These are phyloP conservation scores for Erpetoichthys calabaricus DNA, from an alignment of 2,797 vertebrate species.

Conservation along the genomic window DNA sequence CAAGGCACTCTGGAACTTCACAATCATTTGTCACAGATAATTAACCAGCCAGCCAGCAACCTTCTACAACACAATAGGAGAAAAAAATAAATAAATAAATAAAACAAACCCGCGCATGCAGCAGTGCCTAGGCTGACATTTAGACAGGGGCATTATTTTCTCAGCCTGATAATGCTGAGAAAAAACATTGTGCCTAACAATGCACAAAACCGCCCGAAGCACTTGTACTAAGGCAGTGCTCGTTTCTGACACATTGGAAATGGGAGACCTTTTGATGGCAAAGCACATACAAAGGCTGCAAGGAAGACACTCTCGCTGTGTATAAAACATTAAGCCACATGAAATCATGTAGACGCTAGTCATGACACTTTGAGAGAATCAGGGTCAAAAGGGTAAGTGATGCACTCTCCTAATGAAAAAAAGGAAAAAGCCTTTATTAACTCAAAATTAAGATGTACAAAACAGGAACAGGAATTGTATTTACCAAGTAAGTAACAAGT, in stretches of 20 bases:
- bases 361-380: too few relatives aligned
- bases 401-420: too few relatives aligned
- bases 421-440: too few relatives aligned
- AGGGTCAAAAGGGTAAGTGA: too few relatives aligned
- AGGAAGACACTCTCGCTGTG: not conserved
- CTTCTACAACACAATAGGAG: constrained; percentile 28
- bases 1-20: constrained; percentile 19
- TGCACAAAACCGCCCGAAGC: not conserved
- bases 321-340: too few relatives aligned
- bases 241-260: not conserved
- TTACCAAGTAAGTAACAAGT: too few relatives aligned
- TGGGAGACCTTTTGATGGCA: not conserved
- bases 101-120: not conserved
- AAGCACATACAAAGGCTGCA: not conserved
- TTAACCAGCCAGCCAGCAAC: constrained; percentile 31
- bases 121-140: constrained; percentile 28
- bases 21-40: constrained; percentile 33
- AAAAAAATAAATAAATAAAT: not conserved
- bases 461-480: too few relatives aligned
- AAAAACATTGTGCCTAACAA: not conserved
- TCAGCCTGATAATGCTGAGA: constrained; percentile 2
- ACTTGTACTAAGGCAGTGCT: not conserved
- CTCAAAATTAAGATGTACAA: too few relatives aligned
- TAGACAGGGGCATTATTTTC: constrained; percentile 13
- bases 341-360: too few relatives aligned